Conservation (phyloP, 2,113 vertebrate species). For the Oreotrochilus melanogaster region DNA sequence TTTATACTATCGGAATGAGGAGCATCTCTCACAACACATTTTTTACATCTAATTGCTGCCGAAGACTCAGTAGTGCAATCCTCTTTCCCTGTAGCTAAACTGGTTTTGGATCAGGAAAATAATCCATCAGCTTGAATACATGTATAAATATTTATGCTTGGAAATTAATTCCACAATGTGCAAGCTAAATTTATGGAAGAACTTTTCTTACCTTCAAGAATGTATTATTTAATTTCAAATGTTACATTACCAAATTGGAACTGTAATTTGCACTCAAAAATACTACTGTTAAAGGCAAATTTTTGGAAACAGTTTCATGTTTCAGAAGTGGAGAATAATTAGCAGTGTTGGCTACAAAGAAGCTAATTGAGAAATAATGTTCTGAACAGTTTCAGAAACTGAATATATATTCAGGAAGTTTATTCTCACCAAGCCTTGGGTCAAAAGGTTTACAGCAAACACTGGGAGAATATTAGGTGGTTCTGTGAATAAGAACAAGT, state of each 20-base stretch:
- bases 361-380: not conserved
- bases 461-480: not conserved
- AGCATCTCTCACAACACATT: not conserved
- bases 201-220: not conserved
- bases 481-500: not conserved
- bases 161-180: not conserved
- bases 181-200: not conserved
- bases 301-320: not conserved
- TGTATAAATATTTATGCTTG: constrained; percentile 1
- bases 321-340: not conserved
- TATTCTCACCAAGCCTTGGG: not conserved
- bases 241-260: not conserved
- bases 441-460: not conserved
- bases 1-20: not conserved
- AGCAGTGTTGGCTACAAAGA: not conserved
- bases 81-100: not conserved
- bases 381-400: not conserved
- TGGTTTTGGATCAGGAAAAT: not conserved
- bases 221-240: not conserved
- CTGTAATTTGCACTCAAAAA: not conserved
- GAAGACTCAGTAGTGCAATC: not conserved
- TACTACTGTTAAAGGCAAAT: not conserved
- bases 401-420: not conserved
- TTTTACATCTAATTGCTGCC: not conserved
- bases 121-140: not conserved